Evolutionary conservation across 2,113 vertebrate genomes (phyloP), one percentile per base, ranked within the genome.

Genomic region (Ploceus nigricollis): DNA sequence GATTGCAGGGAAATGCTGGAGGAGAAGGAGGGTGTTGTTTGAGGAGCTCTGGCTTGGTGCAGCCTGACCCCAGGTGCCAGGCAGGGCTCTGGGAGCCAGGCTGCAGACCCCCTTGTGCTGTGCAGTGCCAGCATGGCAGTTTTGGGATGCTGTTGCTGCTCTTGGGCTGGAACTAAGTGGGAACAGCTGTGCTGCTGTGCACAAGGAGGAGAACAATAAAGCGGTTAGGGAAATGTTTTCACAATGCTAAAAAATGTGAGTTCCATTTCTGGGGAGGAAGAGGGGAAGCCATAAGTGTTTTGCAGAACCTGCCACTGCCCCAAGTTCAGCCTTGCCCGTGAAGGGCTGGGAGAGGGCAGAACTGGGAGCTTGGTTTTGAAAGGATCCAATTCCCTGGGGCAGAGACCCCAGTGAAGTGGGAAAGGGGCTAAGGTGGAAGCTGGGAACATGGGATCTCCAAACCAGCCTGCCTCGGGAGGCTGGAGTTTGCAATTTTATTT

Each of bases 121-220:
- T 19, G 28, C 60, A 44, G 37, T 28, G 42, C 68, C 68, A 80
- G 76, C 57, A 10, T 3, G 1, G 54, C 15, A 6, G 28, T 71
- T 89, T 47, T 53, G 64, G 35, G 63, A 30, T 72, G 50, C 35
- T 70, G 69, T 9, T 64, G 73, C 83, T 71, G 60, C 78, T 76
- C 42, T 24, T 77, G 79, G 42, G 54, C 79, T 89, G 93, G 64
- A 63, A 92, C 28, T 89, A 84, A 93, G 72, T 92, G 69, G 51
- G 83, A 97, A 76, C 94, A 97, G 95, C 93, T 96, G 94, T 87
- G 86, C 82, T 90, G 76, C 86, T 83, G 50, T 1, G 1, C 37
- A 72, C 71, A 47, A 28, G 40, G 47, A 88, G 53, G 53, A 85
- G 71, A 94, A 89, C 86, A 92, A 83, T 61, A 19, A 83, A 93